Evolutionary conservation across 2,888 invertebrate genomes (phyloP), one percentile per base, ranked within the genome.

Genomic region (Caenorhabditis sinica): DNA sequence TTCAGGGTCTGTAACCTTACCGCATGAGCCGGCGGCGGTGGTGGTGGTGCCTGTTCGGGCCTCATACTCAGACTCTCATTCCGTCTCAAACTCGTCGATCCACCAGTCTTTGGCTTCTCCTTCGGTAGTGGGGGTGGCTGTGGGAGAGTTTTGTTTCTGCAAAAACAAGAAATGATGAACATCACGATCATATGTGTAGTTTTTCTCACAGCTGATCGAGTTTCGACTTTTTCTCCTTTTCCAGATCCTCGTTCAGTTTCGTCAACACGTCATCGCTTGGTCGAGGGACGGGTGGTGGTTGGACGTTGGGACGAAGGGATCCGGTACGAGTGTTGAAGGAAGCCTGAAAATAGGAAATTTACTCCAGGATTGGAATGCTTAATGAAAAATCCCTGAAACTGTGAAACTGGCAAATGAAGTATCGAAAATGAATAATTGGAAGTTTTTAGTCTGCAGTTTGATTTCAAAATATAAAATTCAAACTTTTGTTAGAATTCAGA

Each of bases 31-130:
- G 82, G 65, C 20, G 85, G 86, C 6, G 88, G 88, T 8, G 88
- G 88, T 11, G 88, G 88, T 20, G 88, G 88, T 45, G 87, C 85
- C 33, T 82, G 71, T 43, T 79, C 87, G 30, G 89, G 85, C 15
- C 87, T 81, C 25, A 84, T 63, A 28, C 85, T 81, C 25, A 84
- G 58, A 28, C 85, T 86, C 33, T 88, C 87, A 49, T 80, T 82
- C 45, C 85, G 51, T 25, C 65, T 49, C 5, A 80, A 17, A 23
- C 58, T 69, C 13, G 79, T 66, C 5, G 76, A 58, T 61, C 77
- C 61, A 8, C 58, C 65, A 61, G 63, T 69, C 53, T 66, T 72
- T 15, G 83, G 83, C 30, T 83, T 79, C 20, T 74, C 76, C 25
- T 56, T 58, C 2, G 79, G 79, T 30, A 77, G 69, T 45, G 74